Base-by-base conservation (phyloP, 2,888 invertebrate genomes). In the Patella caerulea region DNA sequence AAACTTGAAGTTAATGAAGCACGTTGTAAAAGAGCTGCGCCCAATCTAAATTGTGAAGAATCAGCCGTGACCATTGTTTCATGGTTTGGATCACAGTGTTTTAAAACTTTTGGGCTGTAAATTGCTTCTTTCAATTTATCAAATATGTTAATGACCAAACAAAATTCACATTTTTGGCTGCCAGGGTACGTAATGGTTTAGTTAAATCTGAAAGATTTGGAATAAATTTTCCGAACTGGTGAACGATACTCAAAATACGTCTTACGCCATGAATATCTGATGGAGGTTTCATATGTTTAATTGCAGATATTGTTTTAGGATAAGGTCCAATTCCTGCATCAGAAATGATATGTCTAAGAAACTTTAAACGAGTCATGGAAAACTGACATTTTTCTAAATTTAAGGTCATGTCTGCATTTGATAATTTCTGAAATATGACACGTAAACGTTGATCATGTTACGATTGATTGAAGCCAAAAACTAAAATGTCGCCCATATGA, bases 401-500 rank as follows among this genome's bases (percentile, higher is more conserved):
- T 17, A 80, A 69, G 7, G 77, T 79, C 14, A 80, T 24, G 15
- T 77, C 81, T 54, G 74, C 75, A n/a, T 71, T 53, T 65, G 71
- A 52, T 12, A 78, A 29, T 14, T 69, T 65, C 11, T 34, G 14
- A 17, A 76, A 55, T 12, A 79, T 74, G 29, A 29, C 45, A 2
- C 53, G 14, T 24, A 78, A 53, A 17, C 76, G 52, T 53, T 53
- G 12, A 71, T 82, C 78, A 69, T 80, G 80, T 55, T 74, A 74
- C 56, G 15, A 54, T 69, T 72, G 70, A 45, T 54, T 69, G 55
- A 5, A 34, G 17, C 74, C 78, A 55, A 71, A 56, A 54, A 83
- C 65, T 11, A 84, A 72, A 14, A 82, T 74, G 72, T 83, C 82
- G 72, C 83, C 79, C 71, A 83, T 84, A 71, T 81, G 73, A 74